Base-by-base conservation (phyloP, 2,113 vertebrate species). In the Rhea pennata region DNA sequence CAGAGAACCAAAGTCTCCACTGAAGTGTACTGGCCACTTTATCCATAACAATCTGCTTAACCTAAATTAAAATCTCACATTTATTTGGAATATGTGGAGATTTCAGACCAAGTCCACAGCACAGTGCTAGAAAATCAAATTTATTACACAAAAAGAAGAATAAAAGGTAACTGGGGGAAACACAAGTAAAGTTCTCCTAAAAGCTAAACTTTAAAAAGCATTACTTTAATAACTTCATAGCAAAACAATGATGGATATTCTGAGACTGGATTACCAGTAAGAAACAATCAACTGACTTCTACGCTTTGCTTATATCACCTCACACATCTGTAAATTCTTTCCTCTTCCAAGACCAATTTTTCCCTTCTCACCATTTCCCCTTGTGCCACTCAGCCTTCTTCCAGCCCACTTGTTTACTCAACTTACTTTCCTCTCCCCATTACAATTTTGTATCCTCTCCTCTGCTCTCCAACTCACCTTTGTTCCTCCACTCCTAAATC, bases 61-160 rank as follows among this genome's bases (percentile, higher is more conserved):
- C 74, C 74, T 67, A 87, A 89, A 91, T 67, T 81, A 91, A 96
- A 93, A 95, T 66, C 42, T 84, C 39, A n/a, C n/a, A 59, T 33
- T 42, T 62, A 54, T 73, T 81, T 82, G 46, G 61, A 29, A 91
- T 10, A 77, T 12, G 9, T 46, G 53, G 81, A 67, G 33, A 70
- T 31, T 73, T 91, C 81, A 66, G 44, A 33, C 26, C 21, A 16
- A 71, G 27, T 54, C 13, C 64, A 9, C 1, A 1, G 26, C 42
- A 69, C 0, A 2, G 39, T 40, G 53, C 3, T 76, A 27, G 23
- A 84, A 73, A 88, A 80, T 51, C 15, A 42, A 51, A 51, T 46
- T 54, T 80, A 19, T 58, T 56, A 9, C 31, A n/a, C 48, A 31
- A 15, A 44, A 75, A 39, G 11, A 42, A 31, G 62, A 36, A n/a